These are phyloP conservation scores for Euplexia lucipara DNA, from an alignment of 2,888 invertebrate genomes.

Conservation along the genomic window DNA sequence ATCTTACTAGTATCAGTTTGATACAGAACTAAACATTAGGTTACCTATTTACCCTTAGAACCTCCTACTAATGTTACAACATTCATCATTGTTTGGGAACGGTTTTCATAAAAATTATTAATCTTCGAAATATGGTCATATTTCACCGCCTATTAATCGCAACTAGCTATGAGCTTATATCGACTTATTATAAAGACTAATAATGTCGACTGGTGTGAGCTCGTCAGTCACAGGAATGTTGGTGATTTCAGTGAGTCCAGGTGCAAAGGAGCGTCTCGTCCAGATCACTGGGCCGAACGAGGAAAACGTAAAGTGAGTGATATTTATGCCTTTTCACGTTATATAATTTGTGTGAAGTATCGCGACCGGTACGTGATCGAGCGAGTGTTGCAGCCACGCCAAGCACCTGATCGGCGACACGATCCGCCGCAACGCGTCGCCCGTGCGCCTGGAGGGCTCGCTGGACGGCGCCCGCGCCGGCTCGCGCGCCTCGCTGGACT, in stretches of 20 bases:
- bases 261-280: slow-evolving; percentile 98
- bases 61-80: slow-evolving; percentile 48
- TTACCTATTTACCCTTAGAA: slow-evolving; percentile 33
- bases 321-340: neutral
- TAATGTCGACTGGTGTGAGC: slow-evolving; percentile 37
- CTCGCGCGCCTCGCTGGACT: slow-evolving; percentile 95
- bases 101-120: slow-evolving; percentile 47
- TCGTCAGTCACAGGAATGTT: slow-evolving; percentile 49
- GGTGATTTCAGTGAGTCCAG: slow-evolving; percentile 95
- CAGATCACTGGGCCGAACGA: slow-evolving; percentile 98
- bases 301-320: slow-evolving; percentile 96
- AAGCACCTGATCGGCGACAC: slow-evolving; percentile 98
- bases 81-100: slow-evolving; percentile 60
- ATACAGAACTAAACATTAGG: slow-evolving; percentile 15
- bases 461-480: slow-evolving; percentile 91
- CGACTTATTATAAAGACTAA: slow-evolving; percentile 64
- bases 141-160: slow-evolving; percentile 77
- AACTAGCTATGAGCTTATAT: slow-evolving; percentile 79
- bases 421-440: slow-evolving; percentile 98
- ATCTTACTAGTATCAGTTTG: slow-evolving; percentile 22
- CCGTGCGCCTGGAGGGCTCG: slow-evolving; percentile 93
- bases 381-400: slow-evolving; percentile 92
- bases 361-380: neutral
- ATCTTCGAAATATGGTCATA: slow-evolving; percentile 47
- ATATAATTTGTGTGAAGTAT: neutral